These are phyloP conservation scores for Zaprionus lachaisei DNA, from an alignment of 1,140 invertebrate species.

Conservation along the genomic window DNA sequence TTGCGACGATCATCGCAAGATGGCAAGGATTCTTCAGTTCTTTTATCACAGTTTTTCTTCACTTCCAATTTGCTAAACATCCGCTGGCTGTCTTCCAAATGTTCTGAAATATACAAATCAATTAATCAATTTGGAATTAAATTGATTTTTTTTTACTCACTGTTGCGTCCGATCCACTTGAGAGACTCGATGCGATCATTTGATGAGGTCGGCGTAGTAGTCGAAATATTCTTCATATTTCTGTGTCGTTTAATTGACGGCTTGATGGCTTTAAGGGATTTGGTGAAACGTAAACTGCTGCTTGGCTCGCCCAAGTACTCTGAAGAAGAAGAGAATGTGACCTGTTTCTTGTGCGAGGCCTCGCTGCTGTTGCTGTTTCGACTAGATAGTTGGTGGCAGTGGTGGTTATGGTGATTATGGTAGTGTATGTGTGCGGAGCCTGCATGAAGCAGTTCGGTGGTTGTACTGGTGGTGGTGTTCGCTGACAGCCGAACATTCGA, in stretches of 20 bases:
- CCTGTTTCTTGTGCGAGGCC: slow-evolving; percentile 55
- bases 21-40: slow-evolving; percentile 21
- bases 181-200: slow-evolving; percentile 48
- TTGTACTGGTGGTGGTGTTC: slow-evolving; percentile 11
- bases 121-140: not conserved
- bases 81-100: slow-evolving; percentile 52
- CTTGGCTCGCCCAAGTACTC: slow-evolving; percentile 43
- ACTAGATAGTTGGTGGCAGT: slow-evolving; percentile 69
- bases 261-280: slow-evolving; percentile 32
- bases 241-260: slow-evolving; percentile 54
- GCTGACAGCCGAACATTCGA: not conserved
- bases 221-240: slow-evolving; percentile 12
- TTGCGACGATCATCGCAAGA: slow-evolving; percentile 16
- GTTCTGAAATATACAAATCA: slow-evolving; percentile 41
- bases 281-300: slow-evolving; percentile 9
- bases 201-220: slow-evolving; percentile 31
- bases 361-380: slow-evolving; percentile 62
- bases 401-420: slow-evolving; percentile 27
- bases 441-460: slow-evolving; percentile 19
- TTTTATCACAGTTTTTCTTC: slow-evolving; percentile 49
- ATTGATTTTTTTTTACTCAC: slow-evolving; percentile 16
- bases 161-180: slow-evolving; percentile 45
- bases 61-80: slow-evolving; percentile 67
- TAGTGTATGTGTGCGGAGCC: slow-evolving; percentile 16
- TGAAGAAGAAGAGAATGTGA: slow-evolving; percentile 51